Evolutionary conservation across 2,888 invertebrate genomes (phyloP), one percentile per base, ranked within the genome.

Genomic region (Caenorhabditis imperialis): DNA sequence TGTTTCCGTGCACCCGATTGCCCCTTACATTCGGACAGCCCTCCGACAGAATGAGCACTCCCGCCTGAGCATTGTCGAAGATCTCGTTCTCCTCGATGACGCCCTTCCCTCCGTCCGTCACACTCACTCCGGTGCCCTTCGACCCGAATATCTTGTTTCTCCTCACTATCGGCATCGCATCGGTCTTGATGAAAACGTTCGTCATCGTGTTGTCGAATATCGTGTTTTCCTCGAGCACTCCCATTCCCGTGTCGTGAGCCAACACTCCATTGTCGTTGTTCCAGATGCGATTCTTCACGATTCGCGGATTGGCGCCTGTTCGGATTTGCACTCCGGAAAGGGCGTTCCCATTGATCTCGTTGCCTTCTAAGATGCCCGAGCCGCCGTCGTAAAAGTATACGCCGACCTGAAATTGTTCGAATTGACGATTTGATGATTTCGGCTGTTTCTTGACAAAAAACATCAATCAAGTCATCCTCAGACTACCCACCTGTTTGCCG

Each of bases 141-240:
- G 81, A 80, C 51, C 85, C 85, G 62, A 84, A 85, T 20, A 85
- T 85, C 72, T 87, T 87, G 61, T 87, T 87, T 48, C 84, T 75
- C 88, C 95, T 84, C 75, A 99, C 91, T 70, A 96, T 95, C 35
- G 99, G 98, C 91, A 98, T 97, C 78, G 96, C 96, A 90, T 98
- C 98, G 58, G 98, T 98, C 91, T 98, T 98, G 84, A 99, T 99
- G 98, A 98, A 99, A 71, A 98, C 97, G 25, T 98, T 98, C 60
- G 98, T 98, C 98, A 99, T 99, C 81, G 98, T 97, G 90, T 99
- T 99, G 90, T 99, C 98, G 89, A 99, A 99, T 88, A 99, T 98
- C 91, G 98, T 85, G 50, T 85, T 85, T 90, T 96, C 95, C 90
- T 98, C 97, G 61, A 98, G 91, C 85, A 96, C 91, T 16, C 98